Evolutionary conservation across 2,797 vertebrate species (phyloP).

Genomic region (Pampus argenteus): DNA sequence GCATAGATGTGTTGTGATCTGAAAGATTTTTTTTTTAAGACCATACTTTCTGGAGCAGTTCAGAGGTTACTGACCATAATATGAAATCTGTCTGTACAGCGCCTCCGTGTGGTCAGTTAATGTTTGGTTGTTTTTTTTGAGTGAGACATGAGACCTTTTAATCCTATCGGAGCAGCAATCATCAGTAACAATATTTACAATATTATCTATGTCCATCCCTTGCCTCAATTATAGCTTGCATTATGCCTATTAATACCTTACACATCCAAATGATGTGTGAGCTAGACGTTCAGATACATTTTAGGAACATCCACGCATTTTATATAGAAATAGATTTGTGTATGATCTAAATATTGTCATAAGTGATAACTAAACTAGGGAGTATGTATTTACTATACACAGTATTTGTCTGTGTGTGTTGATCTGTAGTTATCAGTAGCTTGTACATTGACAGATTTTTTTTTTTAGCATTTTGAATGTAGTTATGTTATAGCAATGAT

Average conservation of each 20-base stretch:
- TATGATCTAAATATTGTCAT: background rate
- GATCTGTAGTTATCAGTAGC: too few species aligned
- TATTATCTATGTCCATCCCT: background rate
- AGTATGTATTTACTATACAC: too few species aligned
- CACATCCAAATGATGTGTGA: background rate
- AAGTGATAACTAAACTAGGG: too few species aligned
- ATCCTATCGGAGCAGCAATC: too few species aligned
- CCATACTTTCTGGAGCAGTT: background rate
- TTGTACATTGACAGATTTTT: too few species aligned
- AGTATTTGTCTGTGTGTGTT: too few species aligned
- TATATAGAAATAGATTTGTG: background rate
- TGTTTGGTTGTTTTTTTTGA: background rate
- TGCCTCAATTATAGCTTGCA: background rate
- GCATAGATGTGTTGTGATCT: background rate
- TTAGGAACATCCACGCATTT: background rate
- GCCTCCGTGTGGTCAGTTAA: constrained; percentile 13
- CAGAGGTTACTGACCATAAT: background rate
- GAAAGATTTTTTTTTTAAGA: too few species aligned
- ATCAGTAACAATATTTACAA: too few species aligned
- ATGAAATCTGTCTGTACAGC: background rate
- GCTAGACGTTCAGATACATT: background rate
- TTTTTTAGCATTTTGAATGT: too few species aligned
- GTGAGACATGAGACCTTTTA: background rate
- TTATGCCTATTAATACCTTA: background rate
- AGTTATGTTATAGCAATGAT: too few species aligned